Percentiles rank a stretch among this genome's conserved stretches.
These are phyloP conservation scores for Pristiophorus japonicus DNA, from an alignment of 2,113 vertebrate species.

Conservation along the genomic window DNA sequence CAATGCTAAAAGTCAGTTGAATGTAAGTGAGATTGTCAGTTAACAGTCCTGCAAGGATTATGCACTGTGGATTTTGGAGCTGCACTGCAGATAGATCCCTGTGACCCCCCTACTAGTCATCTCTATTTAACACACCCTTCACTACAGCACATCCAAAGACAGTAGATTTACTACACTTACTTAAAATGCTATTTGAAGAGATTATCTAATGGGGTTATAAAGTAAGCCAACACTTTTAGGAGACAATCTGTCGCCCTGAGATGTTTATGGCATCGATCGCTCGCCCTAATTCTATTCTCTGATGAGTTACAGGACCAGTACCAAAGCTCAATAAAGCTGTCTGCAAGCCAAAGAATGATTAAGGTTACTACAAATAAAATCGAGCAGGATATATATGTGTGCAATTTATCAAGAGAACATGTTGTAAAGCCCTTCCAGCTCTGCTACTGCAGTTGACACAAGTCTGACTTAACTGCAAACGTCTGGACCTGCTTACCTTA, in stretches of 20 bases:
- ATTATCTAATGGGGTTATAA: neutral
- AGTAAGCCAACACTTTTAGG: neutral
- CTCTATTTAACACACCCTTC: neutral
- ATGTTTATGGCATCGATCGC: neutral
- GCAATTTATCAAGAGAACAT: neutral
- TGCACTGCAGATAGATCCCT: neutral
- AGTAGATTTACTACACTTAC: neutral
- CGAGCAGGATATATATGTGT: neutral
- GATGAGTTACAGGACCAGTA: neutral
- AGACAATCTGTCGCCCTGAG: neutral
- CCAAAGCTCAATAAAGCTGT: conserved; percentile 2
- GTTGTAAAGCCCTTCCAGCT: neutral
- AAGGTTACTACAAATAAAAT: neutral
- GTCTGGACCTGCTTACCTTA: neutral
- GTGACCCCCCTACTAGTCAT: neutral
- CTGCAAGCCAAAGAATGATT: neutral
- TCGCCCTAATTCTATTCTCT: neutral
- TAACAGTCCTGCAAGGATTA: neutral
- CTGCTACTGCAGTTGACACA: neutral
- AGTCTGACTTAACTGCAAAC: neutral
- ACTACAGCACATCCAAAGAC: neutral
- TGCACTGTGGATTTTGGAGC: neutral
- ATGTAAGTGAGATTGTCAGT: neutral
- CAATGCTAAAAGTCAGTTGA: neutral
- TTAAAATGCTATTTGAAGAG: neutral